Conservation (phyloP, 2,888 invertebrate species). For the Phoenoteleia sp. region DNA sequence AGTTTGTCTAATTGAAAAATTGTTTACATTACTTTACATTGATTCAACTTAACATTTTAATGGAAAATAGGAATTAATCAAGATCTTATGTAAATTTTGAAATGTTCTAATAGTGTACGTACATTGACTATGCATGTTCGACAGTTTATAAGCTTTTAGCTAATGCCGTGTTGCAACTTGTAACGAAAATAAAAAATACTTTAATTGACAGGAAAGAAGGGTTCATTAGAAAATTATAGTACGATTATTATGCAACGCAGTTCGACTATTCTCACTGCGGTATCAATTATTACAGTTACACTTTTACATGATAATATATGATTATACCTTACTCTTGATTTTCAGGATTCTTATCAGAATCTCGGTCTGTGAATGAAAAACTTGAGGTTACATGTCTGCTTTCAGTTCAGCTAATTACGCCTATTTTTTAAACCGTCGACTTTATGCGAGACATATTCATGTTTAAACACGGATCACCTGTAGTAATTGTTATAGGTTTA, state of each 20-base stretch:
- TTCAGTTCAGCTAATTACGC: constrained; percentile 2
- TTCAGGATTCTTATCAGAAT: constrained; percentile 35
- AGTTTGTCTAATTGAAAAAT: too few relatives aligned
- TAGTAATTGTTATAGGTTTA: background rate
- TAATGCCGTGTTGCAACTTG: background rate
- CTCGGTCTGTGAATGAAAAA: background rate
- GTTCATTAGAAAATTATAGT: constrained; percentile 6
- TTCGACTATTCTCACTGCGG: constrained; percentile 14
- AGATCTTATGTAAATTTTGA: too few relatives aligned
- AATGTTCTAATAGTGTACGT: too few relatives aligned
- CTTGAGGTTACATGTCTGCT: constrained; percentile 8
- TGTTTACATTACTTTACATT: too few relatives aligned
- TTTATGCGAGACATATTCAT: background rate
- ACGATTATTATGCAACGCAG: constrained; percentile 19
- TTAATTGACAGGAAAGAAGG: background rate
- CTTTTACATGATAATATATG: constrained; percentile 40
- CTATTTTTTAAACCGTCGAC: background rate
- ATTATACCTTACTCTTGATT: constrained; percentile 25
- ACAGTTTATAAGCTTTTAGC: too few relatives aligned
- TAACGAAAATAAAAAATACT: background rate
- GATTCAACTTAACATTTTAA: too few relatives aligned
- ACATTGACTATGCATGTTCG: too few relatives aligned
- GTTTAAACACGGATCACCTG: background rate
- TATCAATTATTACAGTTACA: constrained; percentile 46
- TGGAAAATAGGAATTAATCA: too few relatives aligned